phyloP scores from a whole-genome alignment of 30 jellyfish, hydroid and myxozoan genomes.

The Turritopsis rubra region DNA sequence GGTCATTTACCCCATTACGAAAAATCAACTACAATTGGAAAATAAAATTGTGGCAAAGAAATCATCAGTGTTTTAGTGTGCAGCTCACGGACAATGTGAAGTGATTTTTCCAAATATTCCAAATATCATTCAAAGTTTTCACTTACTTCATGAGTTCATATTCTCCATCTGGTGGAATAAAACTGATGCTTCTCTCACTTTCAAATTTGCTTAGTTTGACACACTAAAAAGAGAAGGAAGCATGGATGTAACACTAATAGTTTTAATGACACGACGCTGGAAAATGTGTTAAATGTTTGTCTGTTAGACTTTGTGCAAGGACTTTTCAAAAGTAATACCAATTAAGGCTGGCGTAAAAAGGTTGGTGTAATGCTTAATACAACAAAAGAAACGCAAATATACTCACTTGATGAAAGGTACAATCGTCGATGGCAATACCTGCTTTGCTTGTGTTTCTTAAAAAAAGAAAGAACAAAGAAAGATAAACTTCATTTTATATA shows the following conservation, averaged over 20 bases:
- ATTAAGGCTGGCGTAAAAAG: too few species aligned
- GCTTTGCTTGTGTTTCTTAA: conserved; percentile 81
- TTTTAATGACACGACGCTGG: too few species aligned
- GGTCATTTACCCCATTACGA: too few species aligned
- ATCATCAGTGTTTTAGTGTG: too few species aligned
- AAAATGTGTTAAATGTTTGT: too few species aligned
- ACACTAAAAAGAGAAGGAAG: conserved; percentile 43
- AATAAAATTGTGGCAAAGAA: too few species aligned
- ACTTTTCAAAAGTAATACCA: too few species aligned
- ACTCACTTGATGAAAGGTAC: conserved; percentile 92
- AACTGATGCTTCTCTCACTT: conserved; percentile 92
- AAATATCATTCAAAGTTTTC: not conserved
- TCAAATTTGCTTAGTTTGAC: conserved; percentile 96
- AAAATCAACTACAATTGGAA: too few species aligned
- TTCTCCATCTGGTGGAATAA: conserved; percentile 98
- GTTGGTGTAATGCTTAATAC: not conserved
- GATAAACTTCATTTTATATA: not conserved
- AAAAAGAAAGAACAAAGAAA: not conserved
- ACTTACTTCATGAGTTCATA: conserved; percentile 84
- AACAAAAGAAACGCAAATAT: not conserved
- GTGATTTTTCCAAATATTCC: too few species aligned
- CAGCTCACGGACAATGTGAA: too few species aligned
- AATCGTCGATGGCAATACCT: conserved; percentile 96
- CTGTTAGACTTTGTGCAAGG: too few species aligned
- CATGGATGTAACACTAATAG: not conserved